A percentile compares a stretch with the other conserved stretches of the same genome.
Conservation (phyloP, 2,113 vertebrate species). For the Cisticola juncidis region DNA sequence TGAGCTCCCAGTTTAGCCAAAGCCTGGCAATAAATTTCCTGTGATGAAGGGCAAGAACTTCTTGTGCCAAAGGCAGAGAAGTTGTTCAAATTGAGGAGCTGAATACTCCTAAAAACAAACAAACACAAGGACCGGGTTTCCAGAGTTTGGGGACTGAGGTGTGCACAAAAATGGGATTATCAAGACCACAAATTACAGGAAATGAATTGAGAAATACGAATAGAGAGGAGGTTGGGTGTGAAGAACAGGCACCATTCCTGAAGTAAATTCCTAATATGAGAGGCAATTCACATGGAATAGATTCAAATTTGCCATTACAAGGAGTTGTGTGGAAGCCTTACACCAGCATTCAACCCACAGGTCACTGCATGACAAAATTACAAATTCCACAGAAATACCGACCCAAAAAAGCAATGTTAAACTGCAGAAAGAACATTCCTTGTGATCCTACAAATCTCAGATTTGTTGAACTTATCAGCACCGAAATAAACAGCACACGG, state of each 20-base stretch:
- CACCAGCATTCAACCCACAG: neutral
- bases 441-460: accelerated
- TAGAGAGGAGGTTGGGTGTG: neutral
- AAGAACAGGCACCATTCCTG: neutral
- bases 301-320: neutral
- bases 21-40: neutral
- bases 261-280: accelerated
- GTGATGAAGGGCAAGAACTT: neutral
- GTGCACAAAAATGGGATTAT: neutral
- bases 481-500: neutral
- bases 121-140: neutral
- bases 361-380: neutral
- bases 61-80: neutral
- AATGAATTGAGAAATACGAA: neutral
- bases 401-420: accelerated
- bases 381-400: neutral
- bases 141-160: neutral
- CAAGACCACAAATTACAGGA: neutral
- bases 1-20: neutral
- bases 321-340: neutral
- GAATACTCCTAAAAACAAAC: neutral
- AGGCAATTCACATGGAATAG: neutral
- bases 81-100: neutral
- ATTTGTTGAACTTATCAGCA: neutral
- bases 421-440: neutral